Evolutionary conservation across 2,888 invertebrate species (phyloP).

Genomic region (Lymantria dispar): DNA sequence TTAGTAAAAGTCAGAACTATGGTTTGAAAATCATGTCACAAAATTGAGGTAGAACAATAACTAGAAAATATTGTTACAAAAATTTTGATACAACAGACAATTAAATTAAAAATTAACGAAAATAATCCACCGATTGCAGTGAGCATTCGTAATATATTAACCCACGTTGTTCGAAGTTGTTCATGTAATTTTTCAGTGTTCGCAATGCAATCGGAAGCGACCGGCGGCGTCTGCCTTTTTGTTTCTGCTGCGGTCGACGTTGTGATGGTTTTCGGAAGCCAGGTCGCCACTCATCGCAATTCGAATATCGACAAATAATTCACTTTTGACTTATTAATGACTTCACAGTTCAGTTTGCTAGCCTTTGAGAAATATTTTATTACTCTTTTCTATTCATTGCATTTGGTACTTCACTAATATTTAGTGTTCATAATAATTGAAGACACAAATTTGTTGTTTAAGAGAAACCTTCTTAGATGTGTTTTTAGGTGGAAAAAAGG

Average conservation of each 20-base stretch:
- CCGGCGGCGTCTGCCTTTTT: slow-evolving; percentile 72
- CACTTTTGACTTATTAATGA: slow-evolving; percentile 66
- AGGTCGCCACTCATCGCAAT: slow-evolving; percentile 62
- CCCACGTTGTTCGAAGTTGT: slow-evolving; percentile 49
- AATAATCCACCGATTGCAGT: slow-evolving; percentile 25
- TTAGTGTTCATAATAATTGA: no score
- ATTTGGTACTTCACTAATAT: neutral
- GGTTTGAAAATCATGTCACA: no score
- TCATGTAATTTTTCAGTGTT: slow-evolving; percentile 76
- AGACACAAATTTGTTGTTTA: no score
- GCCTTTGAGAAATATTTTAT: slow-evolving; percentile 22
- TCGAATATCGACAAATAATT: slow-evolving; percentile 70
- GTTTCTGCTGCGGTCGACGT: slow-evolving; percentile 60
- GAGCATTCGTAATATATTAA: slow-evolving; percentile 60
- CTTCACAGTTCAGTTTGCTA: slow-evolving; percentile 38
- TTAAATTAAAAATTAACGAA: slow-evolving; percentile 35
- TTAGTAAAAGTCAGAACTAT: no score
- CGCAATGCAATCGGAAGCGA: slow-evolving; percentile 77
- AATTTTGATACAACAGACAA: slow-evolving; percentile 15
- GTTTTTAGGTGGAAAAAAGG: no score
- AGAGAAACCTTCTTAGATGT: no score
- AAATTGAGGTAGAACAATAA: no score
- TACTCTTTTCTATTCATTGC: slow-evolving; percentile 16
- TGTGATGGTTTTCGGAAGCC: slow-evolving; percentile 77
- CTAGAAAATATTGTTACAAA: neutral